These are phyloP conservation scores for Eupleurogrammus muticus DNA, from an alignment of 2,797 vertebrate species.

Conservation along the genomic window DNA sequence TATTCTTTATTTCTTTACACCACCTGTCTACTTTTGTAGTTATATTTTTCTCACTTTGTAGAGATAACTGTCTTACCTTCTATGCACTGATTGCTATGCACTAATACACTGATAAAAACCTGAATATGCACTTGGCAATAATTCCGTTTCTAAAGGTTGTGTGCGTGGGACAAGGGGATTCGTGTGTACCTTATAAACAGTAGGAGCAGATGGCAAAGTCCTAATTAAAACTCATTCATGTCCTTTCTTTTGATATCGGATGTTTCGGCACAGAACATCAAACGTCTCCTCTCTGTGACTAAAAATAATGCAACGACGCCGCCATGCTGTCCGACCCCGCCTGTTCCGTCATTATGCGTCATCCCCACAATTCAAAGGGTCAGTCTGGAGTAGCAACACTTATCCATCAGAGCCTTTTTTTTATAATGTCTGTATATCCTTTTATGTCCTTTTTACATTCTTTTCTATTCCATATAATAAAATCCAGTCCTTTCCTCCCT, in stretches of 20 bases:
- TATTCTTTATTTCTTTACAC: too few species aligned
- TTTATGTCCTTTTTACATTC: conserved; percentile 12
- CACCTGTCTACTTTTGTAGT: too few species aligned
- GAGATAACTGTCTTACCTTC: too few species aligned
- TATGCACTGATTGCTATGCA: too few species aligned
- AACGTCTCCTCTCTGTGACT: neutral
- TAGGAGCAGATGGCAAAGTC: neutral
- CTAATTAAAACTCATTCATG: neutral
- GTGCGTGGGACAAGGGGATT: neutral
- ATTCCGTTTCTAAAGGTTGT: neutral
- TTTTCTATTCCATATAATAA: conserved; percentile 27
- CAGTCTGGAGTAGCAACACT: neutral
- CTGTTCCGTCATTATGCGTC: neutral
- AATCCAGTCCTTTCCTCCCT: neutral
- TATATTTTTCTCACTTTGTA: too few species aligned
- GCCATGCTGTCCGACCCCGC: neutral
- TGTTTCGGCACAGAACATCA: conserved; percentile 13
- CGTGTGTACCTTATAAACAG: neutral
- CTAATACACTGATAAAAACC: too few species aligned
- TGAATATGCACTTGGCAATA: too few species aligned
- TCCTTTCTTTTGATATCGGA: neutral
- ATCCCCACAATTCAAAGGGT: conserved; percentile 11
- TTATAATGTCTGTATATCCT: neutral
- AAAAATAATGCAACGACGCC: neutral
- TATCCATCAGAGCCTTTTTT: conserved; percentile 26